Base-by-base conservation (phyloP, 1,140 invertebrate genomes). In the Camponotus floridanus region DNA sequence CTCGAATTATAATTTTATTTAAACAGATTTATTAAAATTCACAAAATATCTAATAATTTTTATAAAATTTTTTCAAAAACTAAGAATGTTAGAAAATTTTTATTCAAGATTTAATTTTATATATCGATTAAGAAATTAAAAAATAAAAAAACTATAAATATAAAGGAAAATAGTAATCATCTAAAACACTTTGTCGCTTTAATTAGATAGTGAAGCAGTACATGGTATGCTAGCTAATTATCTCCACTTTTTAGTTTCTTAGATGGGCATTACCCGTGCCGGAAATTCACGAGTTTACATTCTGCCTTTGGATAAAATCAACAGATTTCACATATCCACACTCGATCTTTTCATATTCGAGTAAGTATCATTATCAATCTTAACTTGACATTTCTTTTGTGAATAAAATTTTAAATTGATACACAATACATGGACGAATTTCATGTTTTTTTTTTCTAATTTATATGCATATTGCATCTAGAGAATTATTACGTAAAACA, bases 291-390 rank as follows among this genome's bases (percentile, higher is more conserved):
- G 96, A 97, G 89, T 97, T 97, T 86, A 97, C 96, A 2, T 96
- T 97, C 86, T 97, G 97, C 88, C 92, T 96, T 6, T 97, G 97
- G 97, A 86, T 97, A 45, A 95, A 96, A 78, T 95, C 96, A 55
- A 94, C 93, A 73, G 96, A 97, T 85, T 91, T 97, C 11, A 95
- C 94, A 0, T 92, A 95, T 65, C 94, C 96, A n/a, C 96, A 97
- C 92, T 96, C 96, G 4, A 94, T 97, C 67, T 95, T 97, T 76
- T 96, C 96, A 6, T 97, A 97, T 89, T 96, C 96, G 39, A 96
- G 97, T 97, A 93, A 96, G 96, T 96, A 91, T 64, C n/a, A 39
- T 18, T 13, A 21, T 31, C 73, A 4, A 51, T 39, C n/a, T 15
- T 9, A 21, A 57, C 39, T 57, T 68, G 9, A 79, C 5, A n/a